Evolutionary conservation across 2,888 invertebrate species (phyloP), one percentile per base, ranked within the genome.

Genomic region (Barypeithes pellucidus): DNA sequence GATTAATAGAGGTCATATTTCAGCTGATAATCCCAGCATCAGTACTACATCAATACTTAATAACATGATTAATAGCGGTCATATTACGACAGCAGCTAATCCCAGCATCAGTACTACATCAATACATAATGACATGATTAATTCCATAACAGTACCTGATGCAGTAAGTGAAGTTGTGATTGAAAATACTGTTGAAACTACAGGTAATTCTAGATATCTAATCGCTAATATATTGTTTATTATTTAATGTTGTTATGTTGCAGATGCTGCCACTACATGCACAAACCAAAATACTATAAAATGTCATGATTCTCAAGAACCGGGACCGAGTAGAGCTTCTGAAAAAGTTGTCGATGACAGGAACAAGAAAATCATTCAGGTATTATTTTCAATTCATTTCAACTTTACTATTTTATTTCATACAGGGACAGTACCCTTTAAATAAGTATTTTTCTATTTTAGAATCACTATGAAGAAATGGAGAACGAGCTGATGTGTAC

Each of bases 401-500:
- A 4, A 33, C 33, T 33, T 33, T 4, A 33, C 8, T 33, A 8
- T 33, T 33, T 33, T 33, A n/a, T n/a, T n/a, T n/a, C n/a, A 29
- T 29, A 29, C 29, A 29, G 7, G 9, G 7, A n/a, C n/a, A n/a
- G n/a, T 29, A 9, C 29, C 4, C 29, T 29, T 29, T 29, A 5
- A 5, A 29, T 29, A 5, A 29, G 29, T 29, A 5, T 29, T 39
- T 36, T 50, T 62, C 12, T 39, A 45, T 39, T 66, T 36, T 33
- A 73, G 73, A 75, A 67, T 29, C 67, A 73, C 16, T 76, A 75
- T 72, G 79, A 84, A 72, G 77, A 79, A 45, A 79, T 92, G 88
- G 91, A 94, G 80, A 88, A 88, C 78, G 94, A 94, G 81, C 85
- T 94, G 24, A 91, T 92, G 78, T 94, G 94, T 83, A 90, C 91